A percentile compares a stretch with the other conserved stretches of the same genome.
Conservation (phyloP, 2,113 vertebrate genomes). For the Astur gentilis region DNA sequence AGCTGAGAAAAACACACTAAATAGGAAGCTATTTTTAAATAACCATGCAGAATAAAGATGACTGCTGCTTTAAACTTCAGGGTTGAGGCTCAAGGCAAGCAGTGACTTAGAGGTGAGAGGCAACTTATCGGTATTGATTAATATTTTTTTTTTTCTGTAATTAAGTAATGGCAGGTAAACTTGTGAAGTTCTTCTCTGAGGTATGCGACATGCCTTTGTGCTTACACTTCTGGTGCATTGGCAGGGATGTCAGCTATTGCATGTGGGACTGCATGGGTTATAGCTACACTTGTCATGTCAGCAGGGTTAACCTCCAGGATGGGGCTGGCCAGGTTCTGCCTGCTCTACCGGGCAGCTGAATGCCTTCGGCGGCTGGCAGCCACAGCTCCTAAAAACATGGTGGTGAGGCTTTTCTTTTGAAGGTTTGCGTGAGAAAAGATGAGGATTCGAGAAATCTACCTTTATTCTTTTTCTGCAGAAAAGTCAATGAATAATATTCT, state of each 20-base stretch:
- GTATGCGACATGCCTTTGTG: background rate
- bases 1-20: background rate
- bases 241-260: rapidly evolving
- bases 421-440: background rate
- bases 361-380: background rate
- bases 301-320: background rate
- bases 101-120: background rate
- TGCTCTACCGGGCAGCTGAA: background rate
- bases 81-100: background rate
- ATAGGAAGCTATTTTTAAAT: background rate
- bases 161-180: background rate
- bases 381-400: background rate
- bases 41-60: background rate
- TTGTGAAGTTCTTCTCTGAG: background rate
- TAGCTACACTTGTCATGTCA: background rate
- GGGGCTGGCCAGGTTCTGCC: background rate
- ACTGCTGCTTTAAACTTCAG: background rate
- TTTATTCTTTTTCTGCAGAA: background rate
- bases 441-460: background rate
- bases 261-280: background rate
- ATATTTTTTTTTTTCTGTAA: no score
- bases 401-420: background rate
- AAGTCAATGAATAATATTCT: background rate
- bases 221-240: rapidly evolving
- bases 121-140: background rate